A percentile compares a stretch with the other conserved stretches of the same genome.
These are phyloP conservation scores for Lethrus apterus DNA, from an alignment of 1,140 invertebrate species.

Conservation along the genomic window DNA sequence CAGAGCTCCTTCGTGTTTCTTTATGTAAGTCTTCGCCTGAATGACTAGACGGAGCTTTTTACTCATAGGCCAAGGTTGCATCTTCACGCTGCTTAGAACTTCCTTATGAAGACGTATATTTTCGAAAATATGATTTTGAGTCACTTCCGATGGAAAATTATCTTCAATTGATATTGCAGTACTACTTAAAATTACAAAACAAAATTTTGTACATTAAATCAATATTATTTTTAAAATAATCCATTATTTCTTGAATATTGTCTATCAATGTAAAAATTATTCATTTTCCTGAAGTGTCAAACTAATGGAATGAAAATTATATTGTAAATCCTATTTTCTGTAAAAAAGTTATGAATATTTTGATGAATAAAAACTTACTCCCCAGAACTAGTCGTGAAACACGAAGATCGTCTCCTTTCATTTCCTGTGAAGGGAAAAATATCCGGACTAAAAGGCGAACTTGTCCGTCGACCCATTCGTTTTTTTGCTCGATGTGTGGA, in stretches of 20 bases:
- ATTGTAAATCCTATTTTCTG: no score
- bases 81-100: conserved; percentile 78
- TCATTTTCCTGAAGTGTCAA: no score
- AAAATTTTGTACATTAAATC: background rate
- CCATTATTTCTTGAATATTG: no score
- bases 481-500: conserved; percentile 56
- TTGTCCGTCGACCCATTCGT: conserved; percentile 52
- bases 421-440: conserved; percentile 29
- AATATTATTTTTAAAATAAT: no score
- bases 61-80: conserved; percentile 82
- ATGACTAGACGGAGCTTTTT: conserved; percentile 78
- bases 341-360: background rate
- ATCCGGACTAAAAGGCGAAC: conserved; percentile 62
- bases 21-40: conserved; percentile 80
- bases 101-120: conserved; percentile 90
- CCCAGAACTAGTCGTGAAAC: conserved; percentile 76
- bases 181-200: conserved; percentile 41
- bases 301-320: no score
- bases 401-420: conserved; percentile 60
- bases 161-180: conserved; percentile 71
- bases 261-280: no score
- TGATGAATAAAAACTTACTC: conserved; percentile 55
- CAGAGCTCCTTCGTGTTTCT: conserved; percentile 79
- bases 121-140: conserved; percentile 82
- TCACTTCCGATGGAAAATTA: conserved; percentile 46